These are phyloP conservation scores for Megalurothrips usitatus DNA, from an alignment of 2,888 invertebrate species.

Conservation along the genomic window DNA sequence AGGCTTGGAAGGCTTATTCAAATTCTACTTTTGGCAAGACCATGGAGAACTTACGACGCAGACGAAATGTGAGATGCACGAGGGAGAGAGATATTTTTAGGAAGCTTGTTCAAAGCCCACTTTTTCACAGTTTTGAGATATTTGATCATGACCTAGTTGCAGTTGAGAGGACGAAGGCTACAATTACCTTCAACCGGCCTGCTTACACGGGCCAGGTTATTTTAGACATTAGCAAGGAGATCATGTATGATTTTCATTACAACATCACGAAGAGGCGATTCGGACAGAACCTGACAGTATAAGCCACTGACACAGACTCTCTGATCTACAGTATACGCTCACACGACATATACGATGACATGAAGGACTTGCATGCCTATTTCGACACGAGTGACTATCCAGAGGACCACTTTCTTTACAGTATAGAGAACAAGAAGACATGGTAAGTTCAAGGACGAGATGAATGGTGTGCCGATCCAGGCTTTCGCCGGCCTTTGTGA, in stretches of 20 bases:
- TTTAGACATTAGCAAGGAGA: neutral
- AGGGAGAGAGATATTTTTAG: neutral
- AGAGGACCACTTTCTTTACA: neutral
- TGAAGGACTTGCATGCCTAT: neutral
- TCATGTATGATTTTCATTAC: constrained; percentile 11
- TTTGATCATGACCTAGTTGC: neutral
- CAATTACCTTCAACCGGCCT: neutral
- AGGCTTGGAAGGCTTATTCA: neutral
- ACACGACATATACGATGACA: neutral
- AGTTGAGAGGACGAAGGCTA: too few species aligned
- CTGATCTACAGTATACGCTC: neutral
- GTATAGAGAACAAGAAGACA: neutral
- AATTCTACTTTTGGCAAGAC: constrained; percentile 19
- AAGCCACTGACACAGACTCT: neutral
- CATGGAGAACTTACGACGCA: neutral
- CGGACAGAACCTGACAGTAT: neutral
- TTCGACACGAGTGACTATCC: neutral
- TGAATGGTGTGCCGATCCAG: neutral
- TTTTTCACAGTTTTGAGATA: too few species aligned
- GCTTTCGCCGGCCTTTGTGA: too few species aligned
- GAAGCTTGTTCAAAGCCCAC: neutral
- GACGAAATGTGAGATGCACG: neutral
- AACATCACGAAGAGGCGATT: neutral
- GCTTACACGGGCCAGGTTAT: neutral
- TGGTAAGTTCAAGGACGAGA: neutral